These are phyloP conservation scores for Panagrolaimus sp. DNA, from an alignment of 1,140 invertebrate species.

Conservation along the genomic window DNA sequence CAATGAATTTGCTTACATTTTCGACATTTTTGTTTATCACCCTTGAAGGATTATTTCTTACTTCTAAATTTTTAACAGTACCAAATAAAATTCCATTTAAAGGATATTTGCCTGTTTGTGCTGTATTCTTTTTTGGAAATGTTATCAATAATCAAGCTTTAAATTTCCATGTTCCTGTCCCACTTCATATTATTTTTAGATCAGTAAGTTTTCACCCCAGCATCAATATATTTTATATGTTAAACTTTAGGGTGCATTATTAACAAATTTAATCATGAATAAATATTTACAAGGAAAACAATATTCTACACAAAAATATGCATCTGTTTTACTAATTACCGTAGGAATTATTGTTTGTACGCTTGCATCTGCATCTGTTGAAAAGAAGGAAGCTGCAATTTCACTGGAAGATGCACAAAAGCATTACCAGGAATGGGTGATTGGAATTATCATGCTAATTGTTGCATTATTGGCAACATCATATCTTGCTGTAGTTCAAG, in stretches of 20 bases:
- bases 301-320: conserved; percentile 78
- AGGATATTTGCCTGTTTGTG: conserved; percentile 76
- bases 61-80: conserved; percentile 76
- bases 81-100: conserved; percentile 67
- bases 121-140: conserved; percentile 83
- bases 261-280: conserved; percentile 92
- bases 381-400: conserved; percentile 41
- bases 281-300: conserved; percentile 77
- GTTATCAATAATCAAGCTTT: conserved; percentile 93
- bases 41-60: conserved; percentile 80
- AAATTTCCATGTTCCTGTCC: conserved; percentile 93
- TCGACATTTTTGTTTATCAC: conserved; percentile 84
- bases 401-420: conserved; percentile 52
- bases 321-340: conserved; percentile 86
- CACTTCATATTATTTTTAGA: conserved; percentile 95
- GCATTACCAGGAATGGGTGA: conserved; percentile 52
- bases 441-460: conserved; percentile 76
- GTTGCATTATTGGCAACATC: conserved; percentile 85
- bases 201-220: conserved; percentile 69
- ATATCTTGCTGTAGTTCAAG: conserved; percentile 91
- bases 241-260: conserved; percentile 82
- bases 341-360: conserved; percentile 84
- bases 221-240: conserved; percentile 14
- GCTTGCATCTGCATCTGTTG: conserved; percentile 67
- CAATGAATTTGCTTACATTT: conserved; percentile 87